phyloP scores from a whole-genome alignment of 2,888 invertebrate genomes.

The Escarpia spicata region DNA sequence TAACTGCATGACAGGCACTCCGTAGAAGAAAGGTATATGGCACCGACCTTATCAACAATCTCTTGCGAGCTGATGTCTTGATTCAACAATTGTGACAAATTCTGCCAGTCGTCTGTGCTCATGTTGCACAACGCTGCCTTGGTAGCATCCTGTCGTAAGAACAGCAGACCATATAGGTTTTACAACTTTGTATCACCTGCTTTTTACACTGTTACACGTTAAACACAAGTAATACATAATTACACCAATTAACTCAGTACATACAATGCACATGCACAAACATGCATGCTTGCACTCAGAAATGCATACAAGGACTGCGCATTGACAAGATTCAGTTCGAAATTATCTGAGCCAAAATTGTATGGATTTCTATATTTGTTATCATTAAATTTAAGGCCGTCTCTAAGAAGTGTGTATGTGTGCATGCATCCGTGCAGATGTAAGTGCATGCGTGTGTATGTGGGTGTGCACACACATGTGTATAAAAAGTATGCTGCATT shows the following conservation, averaged over 20 bases:
- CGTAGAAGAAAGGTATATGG: not conserved
- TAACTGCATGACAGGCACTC: not conserved
- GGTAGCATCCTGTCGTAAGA: constrained; percentile 42
- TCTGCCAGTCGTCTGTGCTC: constrained; percentile 44
- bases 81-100: constrained; percentile 49
- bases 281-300: not conserved
- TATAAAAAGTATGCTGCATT: not conserved
- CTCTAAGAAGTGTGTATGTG: not conserved
- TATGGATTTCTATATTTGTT: too few species aligned
- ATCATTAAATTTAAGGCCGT: too few species aligned
- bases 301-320: not conserved
- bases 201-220: too few species aligned
- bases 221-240: not conserved
- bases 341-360: too few species aligned
- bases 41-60: constrained; percentile 49
- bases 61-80: constrained; percentile 46
- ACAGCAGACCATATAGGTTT: not conserved
- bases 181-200: too few species aligned
- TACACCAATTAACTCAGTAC: not conserved
- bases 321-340: too few species aligned
- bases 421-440: not conserved
- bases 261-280: not conserved
- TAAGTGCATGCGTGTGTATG: not conserved
- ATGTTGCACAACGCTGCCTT: constrained; percentile 51
- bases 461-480: not conserved